Percentiles rank a stretch among this genome's conserved stretches.
Conservation (phyloP, 1,140 invertebrate species). For the Lucilia sericata region DNA sequence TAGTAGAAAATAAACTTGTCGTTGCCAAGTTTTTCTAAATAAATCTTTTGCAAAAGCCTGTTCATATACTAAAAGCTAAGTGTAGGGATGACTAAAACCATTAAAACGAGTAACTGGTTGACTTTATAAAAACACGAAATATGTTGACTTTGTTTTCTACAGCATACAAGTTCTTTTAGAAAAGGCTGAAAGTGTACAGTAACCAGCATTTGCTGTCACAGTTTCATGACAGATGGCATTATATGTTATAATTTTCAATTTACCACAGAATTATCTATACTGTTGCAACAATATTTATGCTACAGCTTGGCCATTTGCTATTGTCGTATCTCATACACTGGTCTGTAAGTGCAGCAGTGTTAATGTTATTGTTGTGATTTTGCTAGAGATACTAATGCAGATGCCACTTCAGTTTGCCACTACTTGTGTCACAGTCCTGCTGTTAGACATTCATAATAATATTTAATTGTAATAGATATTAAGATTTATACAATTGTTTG, state of each 20-base stretch:
- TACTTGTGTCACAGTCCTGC: not conserved
- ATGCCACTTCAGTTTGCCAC: not conserved
- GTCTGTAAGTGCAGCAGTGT: no score
- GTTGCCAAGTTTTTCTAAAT: slow-evolving; percentile 34
- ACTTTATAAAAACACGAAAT: not conserved
- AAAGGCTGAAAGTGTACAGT: no score
- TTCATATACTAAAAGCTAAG: no score
- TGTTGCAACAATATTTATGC: no score
- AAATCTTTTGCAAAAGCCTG: slow-evolving; percentile 4
- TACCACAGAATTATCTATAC: not conserved
- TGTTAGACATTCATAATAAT: slow-evolving; percentile 24
- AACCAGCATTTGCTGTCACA: slow-evolving; percentile 5
- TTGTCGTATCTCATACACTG: no score
- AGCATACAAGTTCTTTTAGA: no score
- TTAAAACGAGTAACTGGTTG: slow-evolving; percentile 2
- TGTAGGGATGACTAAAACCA: slow-evolving; percentile 9
- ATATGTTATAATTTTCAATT: slow-evolving; percentile 37
- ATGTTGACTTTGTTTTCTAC: no score
- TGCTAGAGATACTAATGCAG: not conserved
- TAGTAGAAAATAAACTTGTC: no score
- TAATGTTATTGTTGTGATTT: not conserved
- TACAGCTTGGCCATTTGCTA: not conserved
- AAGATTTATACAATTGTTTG: no score
- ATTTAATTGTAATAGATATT: slow-evolving; percentile 21
- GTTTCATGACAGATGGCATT: slow-evolving; percentile 35